Evolutionary conservation across 2,113 vertebrate genomes (phyloP), one percentile per base, ranked within the genome.

Genomic region (Kryptolebias marmoratus): DNA sequence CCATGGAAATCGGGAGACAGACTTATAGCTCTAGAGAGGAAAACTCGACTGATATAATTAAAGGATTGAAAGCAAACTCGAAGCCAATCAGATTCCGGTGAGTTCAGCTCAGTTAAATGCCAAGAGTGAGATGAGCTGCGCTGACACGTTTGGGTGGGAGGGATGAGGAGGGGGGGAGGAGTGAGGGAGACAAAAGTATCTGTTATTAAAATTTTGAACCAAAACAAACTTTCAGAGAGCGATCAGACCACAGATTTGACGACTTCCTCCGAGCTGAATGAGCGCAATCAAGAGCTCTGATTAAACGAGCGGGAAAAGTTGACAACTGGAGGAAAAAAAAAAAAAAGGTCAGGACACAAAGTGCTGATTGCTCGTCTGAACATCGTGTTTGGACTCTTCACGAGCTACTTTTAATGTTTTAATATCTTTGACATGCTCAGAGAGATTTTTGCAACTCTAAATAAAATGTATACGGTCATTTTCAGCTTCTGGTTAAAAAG

Each of bases 41-140:
- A 39, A 63, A 73, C 32, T 39, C 47, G 14, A 52, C 16, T 50
- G 54, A 59, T 61, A 12, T 69, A 69, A 73, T 66, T 59, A 48
- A 54, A 44, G 49, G 68, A 70, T 22, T n/a, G 44, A 67, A 15
- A 71, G n/a, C 61, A 62, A 84, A 80, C 71, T 76, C 61, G 2
- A 45, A 72, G 69, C 69, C 78, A 85, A 79, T 81, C 72, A 79
- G 36, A 60, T 71, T 73, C 18, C 11, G 39, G 45, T 18, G 44
- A 68, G 65, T 75, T 75, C 71, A 60, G 31, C 57, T 73, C 58
- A 62, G 55, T 80, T 61, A 79, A 81, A 83, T 82, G 67, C 27
- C 75, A 78, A 70, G 50, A 79, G 44, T 68, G 39, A 71, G 79
- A 79, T 64, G 44, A 75, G 39, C 49, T 78, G 32, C 69, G 56